Percentiles rank a stretch among this genome's conserved stretches.
Conservation (phyloP, 1,140 invertebrate genomes). For the Radopholus similis region DNA sequence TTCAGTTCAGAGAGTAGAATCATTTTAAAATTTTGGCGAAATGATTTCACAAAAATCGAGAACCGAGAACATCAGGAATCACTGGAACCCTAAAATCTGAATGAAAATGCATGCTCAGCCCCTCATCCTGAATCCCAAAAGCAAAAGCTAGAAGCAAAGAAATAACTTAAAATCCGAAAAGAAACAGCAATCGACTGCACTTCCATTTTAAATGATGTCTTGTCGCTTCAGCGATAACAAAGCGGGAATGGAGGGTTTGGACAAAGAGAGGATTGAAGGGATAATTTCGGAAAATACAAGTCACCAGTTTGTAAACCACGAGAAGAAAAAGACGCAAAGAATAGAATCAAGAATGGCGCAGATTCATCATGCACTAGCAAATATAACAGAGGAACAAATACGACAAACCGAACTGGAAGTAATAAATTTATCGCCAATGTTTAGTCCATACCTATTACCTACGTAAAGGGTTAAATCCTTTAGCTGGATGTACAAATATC, state of each 20-base stretch:
- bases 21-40: too few relatives aligned
- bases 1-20: too few relatives aligned
- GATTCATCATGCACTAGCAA: conserved; percentile 8
- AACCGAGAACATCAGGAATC: too few relatives aligned
- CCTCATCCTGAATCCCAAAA: too few relatives aligned
- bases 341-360: conserved; percentile 32
- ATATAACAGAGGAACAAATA: conserved; percentile 22
- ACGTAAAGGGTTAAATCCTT: background rate
- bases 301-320: conserved; percentile 32
- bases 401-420: conserved; percentile 14
- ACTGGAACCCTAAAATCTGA: too few relatives aligned
- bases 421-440: background rate
- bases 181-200: too few relatives aligned
- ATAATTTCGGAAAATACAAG: conserved; percentile 49
- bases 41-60: too few relatives aligned
- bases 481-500: conserved; percentile 9
- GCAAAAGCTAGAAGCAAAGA: too few relatives aligned
- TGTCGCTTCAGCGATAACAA: background rate
- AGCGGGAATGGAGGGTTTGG: background rate
- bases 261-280: conserved; percentile 35
- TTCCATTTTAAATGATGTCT: too few relatives aligned
- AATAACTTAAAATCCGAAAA: too few relatives aligned
- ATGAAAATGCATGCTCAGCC: too few relatives aligned
- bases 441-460: background rate
- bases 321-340: conserved; percentile 35